These are phyloP conservation scores for Chloroceryle aenea DNA, from an alignment of 2,113 vertebrate genomes.

Conservation along the genomic window DNA sequence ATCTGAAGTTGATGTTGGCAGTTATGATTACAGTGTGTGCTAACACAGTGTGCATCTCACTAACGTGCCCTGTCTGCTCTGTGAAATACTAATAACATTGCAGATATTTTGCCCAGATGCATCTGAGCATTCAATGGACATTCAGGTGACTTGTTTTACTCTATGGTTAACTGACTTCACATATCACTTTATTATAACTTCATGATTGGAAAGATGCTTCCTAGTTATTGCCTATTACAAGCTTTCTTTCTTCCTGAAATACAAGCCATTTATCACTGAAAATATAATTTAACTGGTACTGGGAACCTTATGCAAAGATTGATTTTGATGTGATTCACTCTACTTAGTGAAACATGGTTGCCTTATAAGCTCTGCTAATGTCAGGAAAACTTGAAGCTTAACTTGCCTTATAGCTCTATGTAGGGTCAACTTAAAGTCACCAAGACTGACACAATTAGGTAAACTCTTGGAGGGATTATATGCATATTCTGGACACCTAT, in stretches of 20 bases:
- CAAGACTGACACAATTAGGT: neutral
- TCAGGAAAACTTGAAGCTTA: neutral
- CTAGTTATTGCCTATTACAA: neutral
- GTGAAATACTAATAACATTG: neutral
- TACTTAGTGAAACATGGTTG: neutral
- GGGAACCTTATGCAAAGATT: neutral
- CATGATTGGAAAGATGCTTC: neutral
- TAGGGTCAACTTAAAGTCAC: neutral
- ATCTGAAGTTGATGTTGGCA: neutral
- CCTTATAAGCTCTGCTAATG: neutral
- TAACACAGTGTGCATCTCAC: neutral
- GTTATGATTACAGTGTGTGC: neutral
- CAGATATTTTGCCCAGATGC: neutral
- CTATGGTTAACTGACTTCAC: neutral
- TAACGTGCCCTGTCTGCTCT: neutral
- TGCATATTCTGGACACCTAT: neutral
- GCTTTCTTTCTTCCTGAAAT: neutral
- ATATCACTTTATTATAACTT: neutral
- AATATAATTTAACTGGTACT: neutral
- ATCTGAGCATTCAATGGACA: neutral
- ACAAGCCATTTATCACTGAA: neutral
- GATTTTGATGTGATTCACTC: neutral
- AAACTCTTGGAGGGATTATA: slow-evolving; percentile 3
- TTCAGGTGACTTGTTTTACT: neutral
- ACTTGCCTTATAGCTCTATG: neutral